Conservation (phyloP, 2,888 invertebrate genomes). For the Steromphala cineraria region DNA sequence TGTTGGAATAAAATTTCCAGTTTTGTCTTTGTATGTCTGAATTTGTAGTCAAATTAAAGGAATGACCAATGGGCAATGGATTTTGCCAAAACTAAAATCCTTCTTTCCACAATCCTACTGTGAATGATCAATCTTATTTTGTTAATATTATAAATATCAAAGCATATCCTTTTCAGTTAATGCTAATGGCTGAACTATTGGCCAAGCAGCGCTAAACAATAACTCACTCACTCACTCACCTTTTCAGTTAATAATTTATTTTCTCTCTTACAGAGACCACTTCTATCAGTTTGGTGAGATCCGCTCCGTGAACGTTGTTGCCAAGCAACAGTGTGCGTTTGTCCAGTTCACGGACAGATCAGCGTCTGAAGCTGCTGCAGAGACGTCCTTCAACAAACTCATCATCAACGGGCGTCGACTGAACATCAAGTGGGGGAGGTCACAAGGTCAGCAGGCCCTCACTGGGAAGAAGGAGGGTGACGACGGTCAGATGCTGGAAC, state of each 20-base stretch:
- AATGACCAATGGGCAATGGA: too few relatives aligned
- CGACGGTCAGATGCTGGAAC: conserved; percentile 78
- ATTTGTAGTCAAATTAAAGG: too few relatives aligned
- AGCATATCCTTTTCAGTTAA: too few relatives aligned
- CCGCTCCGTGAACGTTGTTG: conserved; percentile 91
- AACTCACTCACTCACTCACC: too few relatives aligned
- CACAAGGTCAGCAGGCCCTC: conserved; percentile 82
- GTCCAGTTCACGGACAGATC: conserved; percentile 94
- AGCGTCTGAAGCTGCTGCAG: conserved; percentile 90
- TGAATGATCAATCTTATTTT: too few relatives aligned
- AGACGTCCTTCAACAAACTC: conserved; percentile 91
- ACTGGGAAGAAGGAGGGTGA: conserved; percentile 60
- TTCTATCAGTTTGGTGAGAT: conserved; percentile 99
- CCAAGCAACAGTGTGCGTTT: conserved; percentile 94
- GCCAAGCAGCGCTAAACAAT: too few relatives aligned
- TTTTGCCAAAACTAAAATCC: too few relatives aligned
- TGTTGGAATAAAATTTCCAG: too few relatives aligned
- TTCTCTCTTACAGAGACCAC: conserved; percentile 82
- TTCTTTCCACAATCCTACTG: too few relatives aligned
- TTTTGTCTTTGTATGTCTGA: too few relatives aligned
- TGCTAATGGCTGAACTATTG: too few relatives aligned
- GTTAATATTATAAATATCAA: too few relatives aligned
- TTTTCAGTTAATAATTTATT: neutral
- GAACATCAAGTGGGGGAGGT: conserved; percentile 99
- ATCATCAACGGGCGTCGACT: conserved; percentile 85